These are phyloP conservation scores for Cenopis cana DNA, from an alignment of 2,888 invertebrate genomes.

Conservation along the genomic window DNA sequence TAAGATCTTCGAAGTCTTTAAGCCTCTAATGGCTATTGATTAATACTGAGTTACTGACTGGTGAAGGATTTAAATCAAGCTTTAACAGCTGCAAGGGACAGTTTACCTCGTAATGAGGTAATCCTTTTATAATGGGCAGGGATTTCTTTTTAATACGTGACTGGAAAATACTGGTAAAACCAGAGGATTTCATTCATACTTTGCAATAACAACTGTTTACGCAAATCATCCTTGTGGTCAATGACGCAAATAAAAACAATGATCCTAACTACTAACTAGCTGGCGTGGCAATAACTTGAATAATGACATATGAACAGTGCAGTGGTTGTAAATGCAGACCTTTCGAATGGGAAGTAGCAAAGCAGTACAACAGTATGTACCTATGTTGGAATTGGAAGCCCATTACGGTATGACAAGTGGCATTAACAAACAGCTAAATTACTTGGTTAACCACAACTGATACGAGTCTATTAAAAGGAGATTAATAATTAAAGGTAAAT, in stretches of 20 bases:
- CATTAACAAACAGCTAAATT: constrained; percentile 14
- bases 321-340: constrained; percentile 4
- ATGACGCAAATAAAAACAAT: constrained; percentile 50
- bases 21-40: constrained; percentile 5
- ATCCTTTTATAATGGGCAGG: constrained; percentile 17
- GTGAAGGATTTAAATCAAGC: neutral
- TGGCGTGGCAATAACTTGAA: neutral
- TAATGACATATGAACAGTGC: constrained; percentile 17
- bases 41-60: no score
- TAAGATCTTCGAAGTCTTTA: constrained; percentile 13
- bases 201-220: constrained; percentile 59
- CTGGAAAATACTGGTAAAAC: constrained; percentile 56
- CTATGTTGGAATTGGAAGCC: neutral
- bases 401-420: constrained; percentile 13
- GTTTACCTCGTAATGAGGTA: constrained; percentile 30
- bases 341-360: constrained; percentile 5
- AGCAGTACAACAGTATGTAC: neutral
- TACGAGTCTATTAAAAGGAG: constrained; percentile 18
- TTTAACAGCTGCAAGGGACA: constrained; percentile 20
- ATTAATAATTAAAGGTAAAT: constrained; percentile 16
- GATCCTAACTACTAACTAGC: constrained; percentile 22
- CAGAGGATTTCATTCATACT: constrained; percentile 76
- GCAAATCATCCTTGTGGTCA: constrained; percentile 67
- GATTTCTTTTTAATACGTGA: constrained; percentile 46
- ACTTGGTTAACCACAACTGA: constrained; percentile 20